phyloP scores from a whole-genome alignment of 2,888 invertebrate species.

The Watsonalla binaria region DNA sequence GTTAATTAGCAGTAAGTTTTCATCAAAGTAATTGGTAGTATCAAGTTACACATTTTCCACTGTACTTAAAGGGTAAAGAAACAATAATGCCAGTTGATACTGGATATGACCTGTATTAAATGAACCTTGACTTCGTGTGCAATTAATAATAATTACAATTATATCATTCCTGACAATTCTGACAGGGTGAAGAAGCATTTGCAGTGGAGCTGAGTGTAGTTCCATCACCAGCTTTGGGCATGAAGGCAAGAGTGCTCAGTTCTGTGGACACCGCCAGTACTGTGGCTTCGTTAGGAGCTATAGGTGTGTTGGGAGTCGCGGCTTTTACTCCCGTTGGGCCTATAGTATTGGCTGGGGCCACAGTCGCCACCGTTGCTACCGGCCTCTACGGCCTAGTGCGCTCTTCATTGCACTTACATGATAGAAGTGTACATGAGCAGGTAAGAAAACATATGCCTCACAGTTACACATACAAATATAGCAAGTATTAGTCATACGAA shows the following conservation, averaged over 20 bases:
- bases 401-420: slow-evolving; percentile 66
- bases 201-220: slow-evolving; percentile 59
- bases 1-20: no score
- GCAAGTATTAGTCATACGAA: no score
- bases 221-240: slow-evolving; percentile 58
- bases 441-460: slow-evolving; percentile 29
- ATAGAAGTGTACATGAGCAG: slow-evolving; percentile 72
- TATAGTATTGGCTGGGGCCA: slow-evolving; percentile 65
- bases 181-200: slow-evolving; percentile 52
- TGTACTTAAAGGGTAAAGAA: no score
- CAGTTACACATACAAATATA: no score
- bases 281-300: slow-evolving; percentile 61
- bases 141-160: neutral
- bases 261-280: slow-evolving; percentile 64
- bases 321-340: slow-evolving; percentile 73
- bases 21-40: no score
- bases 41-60: no score
- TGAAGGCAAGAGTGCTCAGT: slow-evolving; percentile 58
- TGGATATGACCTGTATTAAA: neutral
- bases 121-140: no score
- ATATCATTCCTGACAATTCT: neutral
- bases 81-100: no score
- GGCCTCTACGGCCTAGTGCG: slow-evolving; percentile 74
- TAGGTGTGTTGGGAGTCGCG: slow-evolving; percentile 73
- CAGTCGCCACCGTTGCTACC: slow-evolving; percentile 62